Base-by-base conservation (phyloP, 2,888 invertebrate species). In the Nudaria mundana region DNA sequence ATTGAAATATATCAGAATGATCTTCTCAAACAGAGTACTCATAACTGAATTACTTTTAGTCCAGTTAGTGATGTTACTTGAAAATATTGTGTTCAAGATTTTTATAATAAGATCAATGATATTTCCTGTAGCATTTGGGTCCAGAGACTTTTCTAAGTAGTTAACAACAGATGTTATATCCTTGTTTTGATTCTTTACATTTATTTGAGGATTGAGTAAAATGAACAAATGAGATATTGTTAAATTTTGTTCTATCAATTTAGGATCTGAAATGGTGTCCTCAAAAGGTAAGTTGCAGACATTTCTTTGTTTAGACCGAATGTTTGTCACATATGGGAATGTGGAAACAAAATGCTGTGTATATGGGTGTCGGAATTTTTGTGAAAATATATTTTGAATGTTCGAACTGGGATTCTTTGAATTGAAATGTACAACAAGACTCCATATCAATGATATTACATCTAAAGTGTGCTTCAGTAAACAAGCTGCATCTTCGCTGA, bases 391-490 rank as follows among this genome's bases (percentile, higher is more conserved):
- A n/a, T 63, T 60, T 47, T 84, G 78, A 11, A 91, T 70, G 30
- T 89, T 80, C 0, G 78, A 73, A 43, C 60, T 81, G 37, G 78
- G 76, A 41, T 68, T 74, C 47, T 70, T 81, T 8, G 58, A 64
- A 45, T 78, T 71, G 30, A 76, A 71, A 60, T 81, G 66, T 30
- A 73, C 61, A 7, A 85, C 58, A 33, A 85, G 65, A 6, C 84
- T 81, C 82, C 91, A 91, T n/a, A 94, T 71, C 32, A 92, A 79
- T 36, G 89, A 83, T 33, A 94, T 86, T 2, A 94, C 92, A 52
- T 91, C 89, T 29, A 94, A 77, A 16, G 92, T 88, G 46, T 91
- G 91, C 64, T 91, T 91, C 5, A 95, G 75, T 20, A 94, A 85
- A 22, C 85, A 71, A 2, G 92, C 90, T 12, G 92, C 91, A 76